Percentiles rank a stretch among this genome's conserved stretches.
These are phyloP conservation scores for Sarcophaga subvicina DNA, from an alignment of 2,888 invertebrate species.

Conservation along the genomic window DNA sequence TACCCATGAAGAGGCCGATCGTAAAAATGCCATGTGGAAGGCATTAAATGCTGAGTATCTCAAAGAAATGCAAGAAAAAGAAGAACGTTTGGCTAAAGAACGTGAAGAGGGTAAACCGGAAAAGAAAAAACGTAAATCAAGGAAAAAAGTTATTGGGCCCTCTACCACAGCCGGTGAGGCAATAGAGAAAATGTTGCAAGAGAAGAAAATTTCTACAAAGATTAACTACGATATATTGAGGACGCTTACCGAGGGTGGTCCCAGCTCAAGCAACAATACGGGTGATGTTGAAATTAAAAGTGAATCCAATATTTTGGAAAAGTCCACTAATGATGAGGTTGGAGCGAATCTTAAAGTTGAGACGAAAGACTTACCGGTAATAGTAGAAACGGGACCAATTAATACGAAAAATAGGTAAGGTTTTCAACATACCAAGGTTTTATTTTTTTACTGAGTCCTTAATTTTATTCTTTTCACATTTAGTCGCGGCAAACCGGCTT, in stretches of 20 bases:
- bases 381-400: slow-evolving; percentile 74
- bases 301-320: slow-evolving; percentile 36
- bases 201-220: slow-evolving; percentile 97
- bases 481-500: slow-evolving; percentile 74
- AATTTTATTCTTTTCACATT: not conserved
- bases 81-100: slow-evolving; percentile 90
- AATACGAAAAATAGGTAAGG: slow-evolving; percentile 70
- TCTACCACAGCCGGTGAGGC: slow-evolving; percentile 92
- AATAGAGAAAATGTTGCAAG: slow-evolving; percentile 97
- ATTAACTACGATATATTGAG: slow-evolving; percentile 98
- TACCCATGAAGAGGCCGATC: slow-evolving; percentile 89
- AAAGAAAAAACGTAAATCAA: slow-evolving; percentile 87
- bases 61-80: slow-evolving; percentile 92
- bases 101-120: slow-evolving; percentile 94
- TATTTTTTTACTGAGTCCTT: not conserved
- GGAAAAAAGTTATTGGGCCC: slow-evolving; percentile 86
- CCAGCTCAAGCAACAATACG: slow-evolving; percentile 66
- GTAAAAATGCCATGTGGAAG: slow-evolving; percentile 94
- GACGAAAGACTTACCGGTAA: slow-evolving; percentile 71
- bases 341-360: slow-evolving; percentile 61
- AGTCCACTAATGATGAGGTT: slow-evolving; percentile 53
- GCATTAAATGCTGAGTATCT: slow-evolving; percentile 93
- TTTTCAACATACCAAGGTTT: not conserved
- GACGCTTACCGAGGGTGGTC: slow-evolving; percentile 83
- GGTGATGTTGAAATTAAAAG: slow-evolving; percentile 33